Base-by-base conservation (phyloP, 1,140 invertebrate species). In the Neotoxoptera formosana region DNA sequence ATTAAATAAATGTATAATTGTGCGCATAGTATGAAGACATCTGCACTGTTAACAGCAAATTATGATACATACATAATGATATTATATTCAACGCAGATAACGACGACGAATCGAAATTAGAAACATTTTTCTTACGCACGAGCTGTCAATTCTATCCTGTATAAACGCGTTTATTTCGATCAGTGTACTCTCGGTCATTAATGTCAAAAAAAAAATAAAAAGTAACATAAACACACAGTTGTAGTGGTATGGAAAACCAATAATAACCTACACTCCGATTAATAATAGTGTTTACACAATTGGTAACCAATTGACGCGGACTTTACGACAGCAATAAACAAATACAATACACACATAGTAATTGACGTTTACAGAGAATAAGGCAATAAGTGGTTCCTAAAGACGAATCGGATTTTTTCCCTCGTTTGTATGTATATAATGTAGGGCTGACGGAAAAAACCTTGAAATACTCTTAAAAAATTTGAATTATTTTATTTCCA, bases 401-500 rank as follows among this genome's bases (percentile, higher is more conserved):
- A 89, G 21, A 51, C n/a, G 2, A 34, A 21, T 34, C 17, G 23
- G 25, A 53, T 53, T 56, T 41, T 51, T 53, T 36, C 47, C 21
- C 7, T 7, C 87, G n/a, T 36, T 21, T 87, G 2, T 48, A 86
- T 83, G 21, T 41, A 41, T 53, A 20, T 51, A 51, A 53, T 53
- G 25, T 48, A 87, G 17, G 83, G 86, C 47, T 51, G 47, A 48
- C 86, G 6, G n/a, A 9, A 1, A 47, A 87, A 51, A 56, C 88
- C 88, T 89, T 56, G 88, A 41, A 89, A 36, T 53, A 21, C 48
- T 36, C 11, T 48, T 89, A 53, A 89, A 56, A 89, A 89, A 89
- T 53, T 89, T n/a, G 6, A 89, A 14, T 89, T 53, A 30, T 87
- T 88, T 88, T 48, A n/a, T 76, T n/a, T 76, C 4, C 14, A 17